Base-by-base conservation (phyloP, 1,140 invertebrate genomes). In the Drosophila sechellia region DNA sequence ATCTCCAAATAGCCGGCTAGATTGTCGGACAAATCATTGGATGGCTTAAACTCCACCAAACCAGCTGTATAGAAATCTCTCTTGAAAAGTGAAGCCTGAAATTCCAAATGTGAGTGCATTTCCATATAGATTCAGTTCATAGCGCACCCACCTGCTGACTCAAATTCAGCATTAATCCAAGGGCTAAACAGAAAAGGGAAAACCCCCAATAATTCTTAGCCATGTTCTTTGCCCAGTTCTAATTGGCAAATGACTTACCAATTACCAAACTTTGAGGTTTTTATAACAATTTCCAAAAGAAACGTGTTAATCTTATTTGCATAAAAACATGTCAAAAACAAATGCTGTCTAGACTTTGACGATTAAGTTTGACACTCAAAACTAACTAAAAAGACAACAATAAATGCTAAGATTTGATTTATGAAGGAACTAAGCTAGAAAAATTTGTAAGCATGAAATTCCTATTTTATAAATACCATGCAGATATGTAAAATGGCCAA, bases 31-130 rank as follows among this genome's bases (percentile, higher is more conserved):
- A 48, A 4, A 1, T n/a, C 6, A 15, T 34, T 15, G 1, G 64
- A 43, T 0, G 53, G 45, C 5, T 57, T 64, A 31, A 90, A 94
- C 60, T 94, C 94, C 12, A 94, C 93, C 4, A 94, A 94, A 0
- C 93, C 94, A 2, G 93, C 94, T 1, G 92, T 92, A 60, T 94
- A 94, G 68, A 86, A 93, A 27, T 81, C 73, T 15, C n/a, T 49
- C 8, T 15, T 49, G 13, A 10, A 31, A 49, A 31, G 4, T 5
- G n/a, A 15, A 12, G n/a, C 48, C 25, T 15, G 10, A n/a, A 49
- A 34, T 6, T 8, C 6, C 13, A 10, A 46, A 22, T 1, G 0
- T 22, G 11, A 13, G 17, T 20, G 1, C 11, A 17, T 43, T 4
- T 20, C 13, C 6, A n/a, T 25, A 0, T 4, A 27, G 46, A 27